Percentiles rank a stretch among this genome's conserved stretches.
phyloP scores from a whole-genome alignment of 2,797 vertebrate species.

The Vireo griseus region DNA sequence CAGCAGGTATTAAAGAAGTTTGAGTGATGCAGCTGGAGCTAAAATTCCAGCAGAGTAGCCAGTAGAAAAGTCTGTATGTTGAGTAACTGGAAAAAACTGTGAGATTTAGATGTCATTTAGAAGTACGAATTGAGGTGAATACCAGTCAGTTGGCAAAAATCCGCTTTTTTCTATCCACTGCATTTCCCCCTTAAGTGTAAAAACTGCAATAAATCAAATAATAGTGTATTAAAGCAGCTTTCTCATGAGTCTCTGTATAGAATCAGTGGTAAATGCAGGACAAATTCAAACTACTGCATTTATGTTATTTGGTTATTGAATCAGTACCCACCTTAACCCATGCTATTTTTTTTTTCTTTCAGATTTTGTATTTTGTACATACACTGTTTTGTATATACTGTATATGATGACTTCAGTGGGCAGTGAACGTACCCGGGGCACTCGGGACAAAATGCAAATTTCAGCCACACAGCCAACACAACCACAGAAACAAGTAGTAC shows the following conservation, averaged over 20 bases:
- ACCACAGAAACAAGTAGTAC: conserved; percentile 89
- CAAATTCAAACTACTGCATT: neutral
- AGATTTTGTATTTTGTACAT: conserved; percentile 99
- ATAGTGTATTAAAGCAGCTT: neutral
- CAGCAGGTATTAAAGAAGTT: neutral
- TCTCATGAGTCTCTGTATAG: neutral
- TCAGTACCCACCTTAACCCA: neutral
- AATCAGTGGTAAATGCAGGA: neutral
- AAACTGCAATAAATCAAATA: neutral
- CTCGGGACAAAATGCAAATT: conserved; percentile 90
- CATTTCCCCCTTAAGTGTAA: neutral
- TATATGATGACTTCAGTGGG: conserved; percentile 98
- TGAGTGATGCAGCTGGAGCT: neutral
- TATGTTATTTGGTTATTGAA: neutral
- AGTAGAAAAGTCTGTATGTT: neutral
- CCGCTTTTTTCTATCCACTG: neutral
- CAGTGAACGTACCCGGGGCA: conserved; percentile 88
- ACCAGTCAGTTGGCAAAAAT: neutral
- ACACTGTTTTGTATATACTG: conserved; percentile 99
- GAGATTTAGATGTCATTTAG: neutral
- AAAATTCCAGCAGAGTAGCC: neutral
- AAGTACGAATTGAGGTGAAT: neutral
- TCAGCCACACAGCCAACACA: conserved; percentile 83
- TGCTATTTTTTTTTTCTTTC: conserved; percentile 33
- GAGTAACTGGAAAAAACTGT: neutral